Conservation (phyloP, 2,113 vertebrate genomes). For the Colius striatus region DNA sequence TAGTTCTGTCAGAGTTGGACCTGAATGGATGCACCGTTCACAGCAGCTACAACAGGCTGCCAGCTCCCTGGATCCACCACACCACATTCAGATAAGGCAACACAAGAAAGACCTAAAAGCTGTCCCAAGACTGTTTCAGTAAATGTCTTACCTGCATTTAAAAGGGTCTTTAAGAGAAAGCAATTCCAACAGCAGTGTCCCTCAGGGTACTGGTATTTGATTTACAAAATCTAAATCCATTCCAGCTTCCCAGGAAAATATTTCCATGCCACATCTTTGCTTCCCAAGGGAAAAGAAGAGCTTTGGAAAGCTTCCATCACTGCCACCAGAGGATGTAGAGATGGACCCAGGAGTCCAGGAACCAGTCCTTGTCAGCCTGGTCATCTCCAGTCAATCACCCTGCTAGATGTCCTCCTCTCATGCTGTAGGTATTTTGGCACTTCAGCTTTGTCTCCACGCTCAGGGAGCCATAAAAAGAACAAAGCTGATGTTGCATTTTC, state of each 20-base stretch:
- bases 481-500: neutral
- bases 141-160: neutral
- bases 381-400: accelerated
- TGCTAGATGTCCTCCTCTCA: neutral
- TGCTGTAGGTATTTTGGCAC: neutral
- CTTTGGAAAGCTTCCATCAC: neutral
- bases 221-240: neutral
- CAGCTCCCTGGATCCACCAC: accelerated
- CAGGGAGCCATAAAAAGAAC: neutral
- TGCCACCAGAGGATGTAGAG: neutral
- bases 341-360: neutral
- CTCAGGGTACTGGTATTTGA: neutral
- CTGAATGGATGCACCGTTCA: neutral
- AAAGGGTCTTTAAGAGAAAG: neutral
- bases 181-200: neutral
- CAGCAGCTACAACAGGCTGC: accelerated
- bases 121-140: neutral
- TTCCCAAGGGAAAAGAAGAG: neutral
- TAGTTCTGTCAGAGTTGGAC: neutral
- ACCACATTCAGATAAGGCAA: neutral
- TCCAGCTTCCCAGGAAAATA: neutral
- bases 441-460: neutral
- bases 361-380: neutral
- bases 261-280: neutral
- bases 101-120: neutral